A percentile compares a stretch with the other conserved stretches of the same genome.
phyloP scores from a whole-genome alignment of 2,888 invertebrate genomes.

The Amiota communis region DNA sequence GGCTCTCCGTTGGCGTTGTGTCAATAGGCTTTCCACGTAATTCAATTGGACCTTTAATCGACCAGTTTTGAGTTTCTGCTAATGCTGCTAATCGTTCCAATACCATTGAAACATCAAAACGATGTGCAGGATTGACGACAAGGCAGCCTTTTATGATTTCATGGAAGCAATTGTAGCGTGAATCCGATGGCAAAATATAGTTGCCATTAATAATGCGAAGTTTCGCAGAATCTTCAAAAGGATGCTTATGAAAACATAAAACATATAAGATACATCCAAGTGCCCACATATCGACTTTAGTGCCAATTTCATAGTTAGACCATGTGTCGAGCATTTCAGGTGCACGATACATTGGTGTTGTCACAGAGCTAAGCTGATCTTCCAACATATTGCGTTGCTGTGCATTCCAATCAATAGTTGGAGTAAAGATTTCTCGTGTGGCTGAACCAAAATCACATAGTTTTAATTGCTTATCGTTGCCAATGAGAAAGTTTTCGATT shows the following conservation, averaged over 20 bases:
- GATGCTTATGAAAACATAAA: conserved; percentile 94
- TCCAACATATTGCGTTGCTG: conserved; percentile 92
- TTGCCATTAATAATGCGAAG: conserved; percentile 97
- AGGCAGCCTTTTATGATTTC: conserved; percentile 91
- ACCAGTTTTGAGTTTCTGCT: conserved; percentile 88
- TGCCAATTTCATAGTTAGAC: conserved; percentile 94
- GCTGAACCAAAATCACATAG: conserved; percentile 98
- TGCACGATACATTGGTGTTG: conserved; percentile 96
- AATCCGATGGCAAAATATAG: conserved; percentile 88
- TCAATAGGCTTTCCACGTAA: conserved; percentile 68
- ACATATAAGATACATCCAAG: conserved; percentile 95
- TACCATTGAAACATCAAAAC: conserved; percentile 85
- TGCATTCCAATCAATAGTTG: conserved; percentile 93
- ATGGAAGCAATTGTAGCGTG: conserved; percentile 87
- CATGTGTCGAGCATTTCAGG: conserved; percentile 99
- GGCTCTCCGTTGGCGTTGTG: conserved; percentile 59
- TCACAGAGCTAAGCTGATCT: conserved; percentile 80
- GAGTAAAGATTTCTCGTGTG: conserved; percentile 85
- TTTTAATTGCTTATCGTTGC: conserved; percentile 88
- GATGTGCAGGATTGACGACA: conserved; percentile 85
- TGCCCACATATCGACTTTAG: conserved; percentile 96
- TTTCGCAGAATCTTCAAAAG: conserved; percentile 97
- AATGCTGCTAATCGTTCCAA: conserved; percentile 91
- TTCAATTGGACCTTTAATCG: conserved; percentile 83
- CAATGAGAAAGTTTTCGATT: conserved; percentile 94